phyloP scores from a whole-genome alignment of 2,888 invertebrate species.

The Leptinotarsa haldemani region DNA sequence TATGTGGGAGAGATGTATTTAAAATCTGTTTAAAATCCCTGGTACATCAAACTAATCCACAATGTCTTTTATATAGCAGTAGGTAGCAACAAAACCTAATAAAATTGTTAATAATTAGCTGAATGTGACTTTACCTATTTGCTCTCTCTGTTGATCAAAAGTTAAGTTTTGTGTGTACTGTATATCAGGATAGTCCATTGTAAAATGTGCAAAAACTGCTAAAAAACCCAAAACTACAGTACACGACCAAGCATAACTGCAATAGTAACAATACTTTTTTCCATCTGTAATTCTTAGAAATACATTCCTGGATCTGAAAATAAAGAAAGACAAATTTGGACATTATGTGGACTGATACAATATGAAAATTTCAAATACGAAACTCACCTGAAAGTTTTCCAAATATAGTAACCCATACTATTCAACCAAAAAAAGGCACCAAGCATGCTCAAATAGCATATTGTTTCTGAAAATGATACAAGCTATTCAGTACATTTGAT shows the following conservation, averaged over 20 bases:
- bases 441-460: constrained; percentile 80
- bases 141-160: constrained; percentile 75
- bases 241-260: constrained; percentile 82
- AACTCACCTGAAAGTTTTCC: constrained; percentile 84
- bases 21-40: too few relatives aligned
- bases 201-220: constrained; percentile 85
- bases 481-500: neutral
- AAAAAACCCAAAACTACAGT: constrained; percentile 78
- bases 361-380: too few relatives aligned
- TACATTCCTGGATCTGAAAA: constrained; percentile 80
- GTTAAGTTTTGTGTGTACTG: constrained; percentile 67
- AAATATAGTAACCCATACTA: constrained; percentile 87
- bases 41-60: too few relatives aligned
- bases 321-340: constrained; percentile 14
- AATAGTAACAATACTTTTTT: constrained; percentile 88
- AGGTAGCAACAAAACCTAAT: neutral
- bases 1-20: too few relatives aligned
- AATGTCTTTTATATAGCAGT: too few relatives aligned
- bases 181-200: constrained; percentile 75
- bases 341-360: too few relatives aligned
- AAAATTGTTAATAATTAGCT: neutral
- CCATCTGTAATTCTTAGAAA: constrained; percentile 87
- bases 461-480: constrained; percentile 73
- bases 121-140: constrained; percentile 70
- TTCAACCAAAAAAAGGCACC: constrained; percentile 90